Conservation (phyloP, 1,140 invertebrate genomes). For the Proales similis region DNA sequence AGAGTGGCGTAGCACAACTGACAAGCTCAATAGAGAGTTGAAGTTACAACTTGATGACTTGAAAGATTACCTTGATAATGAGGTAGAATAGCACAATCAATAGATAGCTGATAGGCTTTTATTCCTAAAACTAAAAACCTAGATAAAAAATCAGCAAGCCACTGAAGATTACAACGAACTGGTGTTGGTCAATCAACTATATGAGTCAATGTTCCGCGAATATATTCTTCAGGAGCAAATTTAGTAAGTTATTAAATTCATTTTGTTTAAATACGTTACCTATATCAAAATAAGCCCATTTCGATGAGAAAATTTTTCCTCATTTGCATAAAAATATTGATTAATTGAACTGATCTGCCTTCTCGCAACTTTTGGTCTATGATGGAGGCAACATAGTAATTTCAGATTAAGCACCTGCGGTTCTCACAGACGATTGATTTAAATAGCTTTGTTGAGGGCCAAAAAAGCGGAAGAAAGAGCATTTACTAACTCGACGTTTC, state of each 20-base stretch:
- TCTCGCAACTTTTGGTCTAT: no score
- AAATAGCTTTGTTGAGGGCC: no score
- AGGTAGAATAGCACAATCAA: constrained; percentile 4
- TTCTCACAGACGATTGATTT: no score
- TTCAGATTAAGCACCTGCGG: no score
- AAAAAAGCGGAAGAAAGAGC: no score
- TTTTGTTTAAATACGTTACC: no score
- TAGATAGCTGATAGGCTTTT: background rate
- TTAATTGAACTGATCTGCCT: no score
- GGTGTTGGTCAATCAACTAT: constrained; percentile 29
- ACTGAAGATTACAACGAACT: constrained; percentile 32
- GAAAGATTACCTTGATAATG: constrained; percentile 33
- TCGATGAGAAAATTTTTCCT: no score
- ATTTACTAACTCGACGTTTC: no score
- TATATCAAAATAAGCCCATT: no score
- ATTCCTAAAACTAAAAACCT: background rate
- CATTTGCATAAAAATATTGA: background rate
- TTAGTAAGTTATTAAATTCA: no score
- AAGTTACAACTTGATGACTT: constrained; percentile 31
- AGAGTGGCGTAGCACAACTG: constrained; percentile 7
- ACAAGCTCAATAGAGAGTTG: constrained; percentile 23
- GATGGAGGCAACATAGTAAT: no score
- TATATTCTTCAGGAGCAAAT: constrained; percentile 37
- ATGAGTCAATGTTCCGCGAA: constrained; percentile 37
- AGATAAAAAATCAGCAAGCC: constrained; percentile 17